Conservation (phyloP, 2,888 invertebrate genomes). For the Synergus itoensis region DNA sequence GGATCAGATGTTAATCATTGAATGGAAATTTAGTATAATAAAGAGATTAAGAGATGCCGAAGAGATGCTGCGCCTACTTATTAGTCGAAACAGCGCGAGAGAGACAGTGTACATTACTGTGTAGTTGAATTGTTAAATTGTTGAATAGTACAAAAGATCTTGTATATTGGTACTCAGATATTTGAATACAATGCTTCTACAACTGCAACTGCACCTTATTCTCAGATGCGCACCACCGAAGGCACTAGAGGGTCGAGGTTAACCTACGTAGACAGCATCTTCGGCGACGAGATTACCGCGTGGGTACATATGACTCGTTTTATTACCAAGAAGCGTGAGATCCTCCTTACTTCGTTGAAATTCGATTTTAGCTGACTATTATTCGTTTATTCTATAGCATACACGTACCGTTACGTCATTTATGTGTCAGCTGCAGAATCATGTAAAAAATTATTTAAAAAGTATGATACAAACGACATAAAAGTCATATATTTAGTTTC, state of each 20-base stretch:
- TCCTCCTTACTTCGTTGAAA: slow-evolving; percentile 17
- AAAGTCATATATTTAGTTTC: not conserved
- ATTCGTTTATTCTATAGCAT: not conserved
- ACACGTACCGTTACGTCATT: slow-evolving; percentile 14
- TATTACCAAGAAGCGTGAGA: slow-evolving; percentile 26
- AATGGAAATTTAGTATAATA: not conserved
- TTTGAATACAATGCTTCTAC: slow-evolving; percentile 64
- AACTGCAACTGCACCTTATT: slow-evolving; percentile 54
- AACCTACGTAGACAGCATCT: slow-evolving; percentile 47
- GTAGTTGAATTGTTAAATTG: slow-evolving; percentile 29
- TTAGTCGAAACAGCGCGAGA: slow-evolving; percentile 10
- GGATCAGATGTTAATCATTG: not conserved
- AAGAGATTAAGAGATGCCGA: not conserved
- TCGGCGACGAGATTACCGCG: slow-evolving; percentile 44
- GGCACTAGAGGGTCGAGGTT: slow-evolving; percentile 57
- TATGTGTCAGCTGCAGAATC: not conserved
- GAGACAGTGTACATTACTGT: slow-evolving; percentile 43
- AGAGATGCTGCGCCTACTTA: not conserved
- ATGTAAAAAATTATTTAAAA: not conserved
- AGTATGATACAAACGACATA: slow-evolving; percentile 3
- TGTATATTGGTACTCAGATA: slow-evolving; percentile 58
- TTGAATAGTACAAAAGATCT: slow-evolving; percentile 25
- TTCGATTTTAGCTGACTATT: slow-evolving; percentile 19
- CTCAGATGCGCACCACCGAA: slow-evolving; percentile 30
- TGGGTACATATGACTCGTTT: slow-evolving; percentile 31